Evolutionary conservation across 2,888 invertebrate genomes (phyloP).

Genomic region (Acleris literana): DNA sequence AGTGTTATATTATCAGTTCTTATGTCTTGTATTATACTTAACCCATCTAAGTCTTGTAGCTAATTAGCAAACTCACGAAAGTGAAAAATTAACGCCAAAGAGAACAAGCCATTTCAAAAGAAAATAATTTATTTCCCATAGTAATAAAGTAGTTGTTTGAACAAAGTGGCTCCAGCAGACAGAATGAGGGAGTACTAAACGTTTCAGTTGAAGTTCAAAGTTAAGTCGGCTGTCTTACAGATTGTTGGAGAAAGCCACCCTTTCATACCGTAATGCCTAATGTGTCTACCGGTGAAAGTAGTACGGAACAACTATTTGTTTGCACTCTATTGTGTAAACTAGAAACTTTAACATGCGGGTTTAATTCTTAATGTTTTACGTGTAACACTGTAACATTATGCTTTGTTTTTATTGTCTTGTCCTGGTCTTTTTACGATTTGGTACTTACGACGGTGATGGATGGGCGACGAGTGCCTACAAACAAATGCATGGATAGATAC

Average conservation of each 20-base stretch:
- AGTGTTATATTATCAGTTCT: too few relatives aligned
- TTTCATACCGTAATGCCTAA: slow-evolving; percentile 8
- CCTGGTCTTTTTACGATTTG: not conserved
- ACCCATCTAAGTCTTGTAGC: too few relatives aligned
- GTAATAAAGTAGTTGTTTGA: slow-evolving; percentile 1
- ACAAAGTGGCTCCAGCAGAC: slow-evolving; percentile 11
- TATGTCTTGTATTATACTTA: too few relatives aligned
- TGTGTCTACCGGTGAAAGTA: slow-evolving; percentile 10
- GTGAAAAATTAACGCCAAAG: too few relatives aligned
- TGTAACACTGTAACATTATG: not conserved
- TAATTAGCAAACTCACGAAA: too few relatives aligned
- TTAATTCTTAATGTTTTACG: slow-evolving; percentile 2
- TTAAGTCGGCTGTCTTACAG: slow-evolving; percentile 8
- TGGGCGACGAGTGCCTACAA: too few relatives aligned
- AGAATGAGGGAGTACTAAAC: slow-evolving; percentile 5
- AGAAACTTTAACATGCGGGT: slow-evolving; percentile 9
- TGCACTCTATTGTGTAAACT: slow-evolving; percentile 5
- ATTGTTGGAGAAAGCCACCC: slow-evolving; percentile 13
- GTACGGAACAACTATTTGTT: slow-evolving; percentile 6
- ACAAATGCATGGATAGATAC: not conserved
- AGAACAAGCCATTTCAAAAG: not conserved
- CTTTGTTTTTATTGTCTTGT: not conserved
- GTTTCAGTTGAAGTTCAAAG: slow-evolving; percentile 7
- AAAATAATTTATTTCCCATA: not conserved
- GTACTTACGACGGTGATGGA: not conserved